phyloP scores from a whole-genome alignment of 1,140 invertebrate species.

The Caenorhabditis tropicalis region DNA sequence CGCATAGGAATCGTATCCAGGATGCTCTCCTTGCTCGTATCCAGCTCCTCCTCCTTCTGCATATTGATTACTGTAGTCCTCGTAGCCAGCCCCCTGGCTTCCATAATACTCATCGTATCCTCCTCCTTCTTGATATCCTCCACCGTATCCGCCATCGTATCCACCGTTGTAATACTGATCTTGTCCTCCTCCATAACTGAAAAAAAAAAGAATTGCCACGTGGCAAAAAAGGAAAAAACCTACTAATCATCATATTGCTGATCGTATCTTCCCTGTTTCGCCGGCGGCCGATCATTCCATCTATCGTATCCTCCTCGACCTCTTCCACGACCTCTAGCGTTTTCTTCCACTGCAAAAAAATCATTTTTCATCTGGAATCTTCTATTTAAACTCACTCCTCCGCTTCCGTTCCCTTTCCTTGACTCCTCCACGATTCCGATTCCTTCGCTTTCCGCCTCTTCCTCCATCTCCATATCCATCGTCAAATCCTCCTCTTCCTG shows the following conservation, averaged over 20 bases:
- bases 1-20: no score
- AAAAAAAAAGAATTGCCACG: background rate
- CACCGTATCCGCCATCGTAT: background rate
- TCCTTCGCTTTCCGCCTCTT: no score
- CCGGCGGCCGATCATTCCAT: background rate
- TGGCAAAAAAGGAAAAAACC: background rate
- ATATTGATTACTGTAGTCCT: background rate
- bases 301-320: background rate
- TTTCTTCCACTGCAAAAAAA: background rate
- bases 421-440: background rate
- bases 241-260: background rate
- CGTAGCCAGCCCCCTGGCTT: background rate
- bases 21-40: no score
- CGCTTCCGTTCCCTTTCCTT: background rate
- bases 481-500: no score
- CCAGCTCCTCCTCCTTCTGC: background rate
- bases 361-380: background rate
- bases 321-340: background rate
- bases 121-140: background rate
- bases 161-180: background rate
- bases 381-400: background rate
- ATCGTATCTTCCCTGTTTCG: background rate
- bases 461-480: background rate
- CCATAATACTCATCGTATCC: conserved; percentile 16
- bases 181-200: no score